Conservation (phyloP, 2,888 invertebrate genomes). For the Lepetodrilus schrolli region DNA sequence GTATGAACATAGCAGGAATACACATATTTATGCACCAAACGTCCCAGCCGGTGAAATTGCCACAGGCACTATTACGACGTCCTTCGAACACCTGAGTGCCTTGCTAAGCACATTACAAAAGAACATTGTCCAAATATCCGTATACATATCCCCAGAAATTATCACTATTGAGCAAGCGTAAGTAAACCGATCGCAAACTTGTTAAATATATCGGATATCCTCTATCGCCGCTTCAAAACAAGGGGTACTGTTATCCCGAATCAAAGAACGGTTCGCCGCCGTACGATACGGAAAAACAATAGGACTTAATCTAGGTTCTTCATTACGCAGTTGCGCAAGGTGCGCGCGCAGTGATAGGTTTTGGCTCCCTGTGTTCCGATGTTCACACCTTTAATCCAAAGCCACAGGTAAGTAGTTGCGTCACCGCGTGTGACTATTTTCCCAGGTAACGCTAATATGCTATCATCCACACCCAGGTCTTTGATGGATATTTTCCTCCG, state of each 20-base stretch:
- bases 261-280: not conserved
- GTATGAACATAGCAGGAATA: not conserved
- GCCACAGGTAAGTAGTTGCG: constrained; percentile 17
- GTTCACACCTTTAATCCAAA: not conserved
- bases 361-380: not conserved
- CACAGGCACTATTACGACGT: not conserved
- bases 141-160: constrained; percentile 20
- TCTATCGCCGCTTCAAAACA: constrained; percentile 9
- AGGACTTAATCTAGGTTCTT: not conserved
- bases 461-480: constrained; percentile 16
- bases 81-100: not conserved
- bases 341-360: not conserved
- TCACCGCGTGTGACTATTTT: constrained; percentile 25
- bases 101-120: not conserved
- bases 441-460: not conserved
- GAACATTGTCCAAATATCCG: constrained; percentile 14
- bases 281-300: not conserved
- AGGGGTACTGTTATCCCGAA: not conserved
- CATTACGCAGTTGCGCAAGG: constrained; percentile 1
- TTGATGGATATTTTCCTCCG: not conserved
- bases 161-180: not conserved
- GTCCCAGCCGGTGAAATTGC: not conserved
- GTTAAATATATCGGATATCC: constrained; percentile 14
- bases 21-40: not conserved
- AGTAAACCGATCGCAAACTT: not conserved